These are phyloP conservation scores for Holacanthus passer DNA, from an alignment of 2,113 vertebrate genomes.

Conservation along the genomic window DNA sequence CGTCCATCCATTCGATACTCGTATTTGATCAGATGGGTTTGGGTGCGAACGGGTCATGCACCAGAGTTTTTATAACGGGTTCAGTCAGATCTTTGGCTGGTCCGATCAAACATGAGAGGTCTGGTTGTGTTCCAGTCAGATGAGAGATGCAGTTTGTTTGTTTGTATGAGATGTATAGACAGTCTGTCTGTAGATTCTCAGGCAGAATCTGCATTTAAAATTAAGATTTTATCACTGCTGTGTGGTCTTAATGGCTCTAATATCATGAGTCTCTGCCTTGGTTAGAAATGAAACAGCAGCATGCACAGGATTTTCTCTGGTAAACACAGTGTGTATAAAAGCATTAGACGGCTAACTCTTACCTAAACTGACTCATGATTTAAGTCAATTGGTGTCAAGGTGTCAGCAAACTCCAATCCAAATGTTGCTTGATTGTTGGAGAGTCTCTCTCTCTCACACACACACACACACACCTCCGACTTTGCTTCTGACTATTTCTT, in stretches of 20 bases:
- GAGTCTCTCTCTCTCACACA: no score
- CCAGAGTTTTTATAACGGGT: neutral
- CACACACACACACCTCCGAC: neutral
- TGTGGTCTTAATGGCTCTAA: neutral
- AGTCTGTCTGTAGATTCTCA: no score
- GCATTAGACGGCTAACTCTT: neutral
- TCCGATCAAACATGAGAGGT: neutral
- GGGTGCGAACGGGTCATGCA: neutral
- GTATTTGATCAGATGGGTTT: slow-evolving; percentile 17
- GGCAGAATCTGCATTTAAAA: neutral
- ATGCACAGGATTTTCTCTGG: neutral
- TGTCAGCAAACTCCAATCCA: neutral
- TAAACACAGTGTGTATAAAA: neutral
- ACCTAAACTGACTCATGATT: no score
- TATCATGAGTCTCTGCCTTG: neutral
- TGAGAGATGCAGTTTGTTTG: neutral
- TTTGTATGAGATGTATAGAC: neutral
- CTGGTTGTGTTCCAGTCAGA: neutral
- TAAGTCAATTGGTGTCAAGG: no score
- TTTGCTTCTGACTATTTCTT: neutral
- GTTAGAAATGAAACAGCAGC: neutral
- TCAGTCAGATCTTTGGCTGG: neutral
- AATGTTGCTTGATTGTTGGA: neutral
- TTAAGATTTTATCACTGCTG: neutral
- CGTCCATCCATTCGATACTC: neutral